These are phyloP conservation scores for Catharus ustulatus DNA, from an alignment of 2,797 vertebrate genomes.

Conservation along the genomic window DNA sequence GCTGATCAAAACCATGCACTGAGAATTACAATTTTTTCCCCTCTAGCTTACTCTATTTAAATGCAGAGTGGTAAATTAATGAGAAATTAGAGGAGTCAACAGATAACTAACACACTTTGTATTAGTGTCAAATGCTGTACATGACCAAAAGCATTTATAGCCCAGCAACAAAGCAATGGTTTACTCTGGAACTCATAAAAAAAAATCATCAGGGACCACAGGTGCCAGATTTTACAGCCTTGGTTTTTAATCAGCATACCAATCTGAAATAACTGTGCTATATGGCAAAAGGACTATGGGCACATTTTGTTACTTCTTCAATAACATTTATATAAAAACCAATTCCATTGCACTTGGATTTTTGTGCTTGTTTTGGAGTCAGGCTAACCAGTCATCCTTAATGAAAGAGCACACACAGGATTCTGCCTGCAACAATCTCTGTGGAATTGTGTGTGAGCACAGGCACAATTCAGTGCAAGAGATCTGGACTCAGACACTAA, in stretches of 20 bases:
- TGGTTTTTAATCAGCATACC: background rate
- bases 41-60: background rate
- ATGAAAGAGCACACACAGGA: background rate
- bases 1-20: background rate
- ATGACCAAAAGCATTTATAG: background rate
- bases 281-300: background rate
- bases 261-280: background rate
- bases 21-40: background rate
- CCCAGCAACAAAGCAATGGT: background rate
- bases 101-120: background rate
- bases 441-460: background rate
- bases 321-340: background rate
- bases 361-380: background rate
- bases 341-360: background rate
- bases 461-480: background rate
- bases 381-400: background rate
- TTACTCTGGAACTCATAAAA: background rate
- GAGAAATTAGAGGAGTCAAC: slow-evolving; percentile 18
- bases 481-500: background rate
- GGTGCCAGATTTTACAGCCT: slow-evolving; percentile 11
- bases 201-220: background rate
- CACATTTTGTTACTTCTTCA: background rate
- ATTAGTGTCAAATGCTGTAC: background rate
- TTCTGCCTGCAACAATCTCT: background rate
- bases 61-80: background rate